Percentiles rank a stretch among this genome's conserved stretches.
Evolutionary conservation across 2,113 vertebrate species (phyloP).

Genomic region (Eulemur macaco): DNA sequence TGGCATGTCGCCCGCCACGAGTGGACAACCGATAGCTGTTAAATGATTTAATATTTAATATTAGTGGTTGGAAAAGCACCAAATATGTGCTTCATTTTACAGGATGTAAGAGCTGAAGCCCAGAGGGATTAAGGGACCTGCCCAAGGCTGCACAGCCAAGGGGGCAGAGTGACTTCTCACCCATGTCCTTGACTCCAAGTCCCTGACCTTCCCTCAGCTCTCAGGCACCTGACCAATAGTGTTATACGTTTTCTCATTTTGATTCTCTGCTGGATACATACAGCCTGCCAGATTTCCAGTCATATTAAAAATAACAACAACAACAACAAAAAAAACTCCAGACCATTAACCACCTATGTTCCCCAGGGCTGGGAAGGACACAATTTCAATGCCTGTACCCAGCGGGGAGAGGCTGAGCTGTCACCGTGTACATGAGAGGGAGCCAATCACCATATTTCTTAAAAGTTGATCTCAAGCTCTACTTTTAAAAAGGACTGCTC

Average conservation of each 20-base stretch:
- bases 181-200: not conserved
- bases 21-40: rapidly evolving
- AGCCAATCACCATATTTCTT: not conserved
- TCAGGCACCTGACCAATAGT: not conserved
- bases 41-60: not conserved
- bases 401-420: rapidly evolving
- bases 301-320: constrained; percentile 6
- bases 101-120: not conserved
- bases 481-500: not conserved
- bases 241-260: not conserved
- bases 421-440: rapidly evolving
- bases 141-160: not conserved
- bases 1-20: not conserved
- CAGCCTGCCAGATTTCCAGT: not conserved
- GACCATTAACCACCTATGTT: not conserved
- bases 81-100: not conserved
- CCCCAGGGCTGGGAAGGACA: not conserved
- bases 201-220: not conserved
- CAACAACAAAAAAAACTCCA: not conserved
- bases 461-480: not conserved
- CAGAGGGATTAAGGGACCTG: not conserved
- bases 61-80: not conserved
- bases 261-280: not conserved
- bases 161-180: rapidly evolving
- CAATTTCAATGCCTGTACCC: not conserved